A percentile compares a stretch with the other conserved stretches of the same genome.
These are phyloP conservation scores for Meriones unguiculatus DNA, from an alignment of 2,113 vertebrate genomes.

Conservation along the genomic window DNA sequence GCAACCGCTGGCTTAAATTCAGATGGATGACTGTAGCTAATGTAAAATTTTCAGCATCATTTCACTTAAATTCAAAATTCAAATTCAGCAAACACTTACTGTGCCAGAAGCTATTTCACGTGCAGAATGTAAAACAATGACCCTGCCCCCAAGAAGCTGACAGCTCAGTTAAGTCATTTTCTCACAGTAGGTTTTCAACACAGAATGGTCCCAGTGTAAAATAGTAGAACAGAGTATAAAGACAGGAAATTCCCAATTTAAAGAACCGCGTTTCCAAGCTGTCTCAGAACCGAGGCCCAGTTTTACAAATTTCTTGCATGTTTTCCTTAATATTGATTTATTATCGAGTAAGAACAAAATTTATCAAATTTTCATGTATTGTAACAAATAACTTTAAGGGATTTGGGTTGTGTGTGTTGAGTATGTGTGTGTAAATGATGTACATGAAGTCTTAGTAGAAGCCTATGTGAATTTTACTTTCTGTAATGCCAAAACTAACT, in stretches of 20 bases:
- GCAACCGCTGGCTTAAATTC: conserved; percentile 89
- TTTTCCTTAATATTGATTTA: conserved; percentile 30
- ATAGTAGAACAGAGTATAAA: background rate
- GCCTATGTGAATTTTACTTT: background rate
- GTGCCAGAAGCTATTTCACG: conserved; percentile 41
- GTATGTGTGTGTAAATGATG: background rate
- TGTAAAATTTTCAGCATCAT: conserved; percentile 75
- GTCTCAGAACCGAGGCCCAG: background rate
- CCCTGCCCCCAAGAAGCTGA: conserved; percentile 6
- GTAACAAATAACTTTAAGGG: background rate
- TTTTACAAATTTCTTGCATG: background rate
- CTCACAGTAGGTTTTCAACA: conserved; percentile 51
- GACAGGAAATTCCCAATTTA: background rate
- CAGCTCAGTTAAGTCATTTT: conserved; percentile 53
- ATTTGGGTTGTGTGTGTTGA: background rate
- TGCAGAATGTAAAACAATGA: conserved; percentile 52
- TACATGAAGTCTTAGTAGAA: background rate
- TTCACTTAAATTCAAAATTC: conserved; percentile 75
- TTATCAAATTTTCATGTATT: background rate
- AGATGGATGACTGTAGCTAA: conserved; percentile 88
- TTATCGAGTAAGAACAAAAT: background rate
- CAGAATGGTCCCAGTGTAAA: background rate
- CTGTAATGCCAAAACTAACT: conserved; percentile 32
- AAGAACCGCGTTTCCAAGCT: background rate
- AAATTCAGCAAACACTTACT: conserved; percentile 56